Evolutionary conservation across 1,140 invertebrate species (phyloP).

Genomic region (Triops cancriformis): DNA sequence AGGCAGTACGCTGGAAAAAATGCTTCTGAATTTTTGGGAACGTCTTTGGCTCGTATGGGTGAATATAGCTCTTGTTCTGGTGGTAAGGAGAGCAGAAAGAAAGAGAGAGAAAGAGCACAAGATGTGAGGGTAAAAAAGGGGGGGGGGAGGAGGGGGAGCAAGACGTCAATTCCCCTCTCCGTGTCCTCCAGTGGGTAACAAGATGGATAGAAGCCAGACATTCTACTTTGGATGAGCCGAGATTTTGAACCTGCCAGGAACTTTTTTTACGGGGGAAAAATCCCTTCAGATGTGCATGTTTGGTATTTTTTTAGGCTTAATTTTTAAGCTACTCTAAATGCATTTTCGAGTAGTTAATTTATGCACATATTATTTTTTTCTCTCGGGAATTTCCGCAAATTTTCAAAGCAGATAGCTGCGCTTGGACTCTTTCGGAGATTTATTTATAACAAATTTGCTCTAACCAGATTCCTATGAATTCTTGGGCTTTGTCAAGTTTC

Average conservation of each 20-base stretch:
- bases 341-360: no score
- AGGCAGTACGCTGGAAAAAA: not conserved
- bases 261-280: not conserved
- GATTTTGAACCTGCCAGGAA: not conserved
- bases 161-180: not conserved
- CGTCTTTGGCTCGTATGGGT: not conserved
- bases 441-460: no score
- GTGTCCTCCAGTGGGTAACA: not conserved
- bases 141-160: not conserved
- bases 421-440: no score
- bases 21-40: not conserved
- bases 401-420: not conserved
- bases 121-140: not conserved
- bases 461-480: no score
- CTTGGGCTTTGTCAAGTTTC: not conserved
- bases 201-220: slow-evolving; percentile 4
- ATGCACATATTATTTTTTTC: no score
- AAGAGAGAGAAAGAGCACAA: no score
- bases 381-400: no score
- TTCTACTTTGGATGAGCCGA: not conserved
- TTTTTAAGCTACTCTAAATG: no score
- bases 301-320: not conserved
- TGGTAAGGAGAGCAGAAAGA: no score
- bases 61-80: not conserved
- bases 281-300: not conserved